phyloP scores from a whole-genome alignment of 2,797 vertebrate genomes.

The Semaprochilodus insignis region DNA sequence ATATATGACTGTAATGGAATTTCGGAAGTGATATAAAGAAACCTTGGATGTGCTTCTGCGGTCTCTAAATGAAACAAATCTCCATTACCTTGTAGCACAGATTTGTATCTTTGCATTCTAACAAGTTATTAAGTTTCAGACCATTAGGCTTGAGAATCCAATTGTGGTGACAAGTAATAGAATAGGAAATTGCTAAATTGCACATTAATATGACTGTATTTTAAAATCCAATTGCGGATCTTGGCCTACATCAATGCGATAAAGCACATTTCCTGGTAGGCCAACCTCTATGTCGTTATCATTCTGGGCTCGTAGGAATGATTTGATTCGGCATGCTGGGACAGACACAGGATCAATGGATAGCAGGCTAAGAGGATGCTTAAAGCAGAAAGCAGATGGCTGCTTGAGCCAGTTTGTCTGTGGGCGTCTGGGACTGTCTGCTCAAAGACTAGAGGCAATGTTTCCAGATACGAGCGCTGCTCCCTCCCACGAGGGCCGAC shows the following conservation, averaged over 20 bases:
- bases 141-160: slow-evolving; percentile 24
- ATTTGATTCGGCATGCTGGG: slow-evolving; percentile 24
- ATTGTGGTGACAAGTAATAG: slow-evolving; percentile 2
- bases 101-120: background rate
- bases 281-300: slow-evolving; percentile 9
- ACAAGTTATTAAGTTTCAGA: background rate
- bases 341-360: slow-evolving; percentile 25
- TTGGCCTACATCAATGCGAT: slow-evolving; percentile 3
- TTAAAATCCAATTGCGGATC: slow-evolving; percentile 24
- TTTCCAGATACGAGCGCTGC: slow-evolving; percentile 15
- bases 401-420: slow-evolving; percentile 18
- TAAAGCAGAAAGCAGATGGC: slow-evolving; percentile 39
- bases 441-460: slow-evolving; percentile 8
- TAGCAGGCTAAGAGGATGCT: slow-evolving; percentile 24
- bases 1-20: background rate
- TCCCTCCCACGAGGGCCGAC: background rate
- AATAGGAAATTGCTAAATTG: slow-evolving; percentile 6
- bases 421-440: slow-evolving; percentile 14
- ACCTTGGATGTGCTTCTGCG: background rate
- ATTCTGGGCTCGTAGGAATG: background rate
- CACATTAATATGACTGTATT: slow-evolving; percentile 25
- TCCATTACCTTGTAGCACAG: background rate
- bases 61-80: slow-evolving; percentile 8
- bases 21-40: background rate
- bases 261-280: slow-evolving; percentile 14